phyloP scores from a whole-genome alignment of 2,888 invertebrate genomes.

The Xestia rhomboidea region DNA sequence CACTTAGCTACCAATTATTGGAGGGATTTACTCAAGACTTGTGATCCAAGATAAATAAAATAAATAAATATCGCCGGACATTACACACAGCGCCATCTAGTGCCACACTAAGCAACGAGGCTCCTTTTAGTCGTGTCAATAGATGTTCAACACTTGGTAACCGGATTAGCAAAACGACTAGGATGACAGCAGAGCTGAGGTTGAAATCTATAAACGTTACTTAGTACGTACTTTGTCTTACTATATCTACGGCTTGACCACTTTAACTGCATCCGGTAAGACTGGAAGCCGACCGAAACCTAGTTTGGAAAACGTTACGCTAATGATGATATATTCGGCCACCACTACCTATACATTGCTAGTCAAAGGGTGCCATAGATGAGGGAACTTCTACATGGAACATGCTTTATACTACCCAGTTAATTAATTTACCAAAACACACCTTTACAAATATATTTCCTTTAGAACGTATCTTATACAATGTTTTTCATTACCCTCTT shows the following conservation, averaged over 20 bases:
- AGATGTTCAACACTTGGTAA: neutral
- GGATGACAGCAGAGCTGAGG: too few relatives aligned
- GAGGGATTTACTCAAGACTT: neutral
- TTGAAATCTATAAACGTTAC: too few relatives aligned
- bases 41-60: too few relatives aligned
- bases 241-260: too few relatives aligned
- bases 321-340: neutral
- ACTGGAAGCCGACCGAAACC: neutral
- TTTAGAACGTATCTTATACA: constrained; percentile 13
- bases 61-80: too few relatives aligned
- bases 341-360: neutral
- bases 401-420: neutral
- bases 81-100: too few relatives aligned
- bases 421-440: constrained; percentile 14
- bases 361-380: neutral
- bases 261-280: neutral
- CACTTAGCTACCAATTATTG: neutral
- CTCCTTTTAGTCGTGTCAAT: too few relatives aligned
- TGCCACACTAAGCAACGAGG: too few relatives aligned
- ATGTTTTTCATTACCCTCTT: constrained; percentile 40
- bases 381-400: neutral
- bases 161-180: neutral
- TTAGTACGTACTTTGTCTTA: too few relatives aligned
- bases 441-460: constrained; percentile 16
- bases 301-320: neutral